Conservation (phyloP, 1,140 invertebrate genomes). For the Melanaphis sacchari region DNA sequence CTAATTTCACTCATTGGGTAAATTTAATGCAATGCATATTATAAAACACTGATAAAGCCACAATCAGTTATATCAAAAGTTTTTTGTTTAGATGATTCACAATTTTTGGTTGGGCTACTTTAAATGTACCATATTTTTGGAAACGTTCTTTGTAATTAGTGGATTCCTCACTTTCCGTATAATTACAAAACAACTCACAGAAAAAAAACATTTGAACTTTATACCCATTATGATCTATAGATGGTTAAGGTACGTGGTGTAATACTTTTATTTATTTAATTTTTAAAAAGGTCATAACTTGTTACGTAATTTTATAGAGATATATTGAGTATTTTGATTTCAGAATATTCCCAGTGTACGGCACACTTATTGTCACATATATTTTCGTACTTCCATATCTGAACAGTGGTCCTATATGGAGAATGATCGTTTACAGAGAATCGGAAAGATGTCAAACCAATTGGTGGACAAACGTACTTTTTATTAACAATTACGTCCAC, state of each 20-base stretch:
- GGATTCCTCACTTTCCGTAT: constrained; percentile 61
- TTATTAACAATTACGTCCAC: constrained; percentile 83
- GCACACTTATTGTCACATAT: constrained; percentile 73
- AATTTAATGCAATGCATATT: background rate
- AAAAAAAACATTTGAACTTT: constrained; percentile 60
- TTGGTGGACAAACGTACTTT: constrained; percentile 86
- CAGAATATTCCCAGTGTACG: constrained; percentile 75
- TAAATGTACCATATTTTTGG: constrained; percentile 65
- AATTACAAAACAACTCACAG: constrained; percentile 60
- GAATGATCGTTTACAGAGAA: constrained; percentile 68
- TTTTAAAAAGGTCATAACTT: background rate
- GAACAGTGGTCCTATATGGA: constrained; percentile 74
- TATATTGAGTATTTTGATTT: constrained; percentile 31
- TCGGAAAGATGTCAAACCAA: constrained; percentile 72
- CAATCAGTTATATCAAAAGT: background rate
- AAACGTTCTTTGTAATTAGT: constrained; percentile 65
- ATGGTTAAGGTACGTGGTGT: constrained; percentile 60
- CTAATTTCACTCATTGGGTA: constrained; percentile 15
- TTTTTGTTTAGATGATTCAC: constrained; percentile 34
- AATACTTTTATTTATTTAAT: background rate
- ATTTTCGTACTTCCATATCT: constrained; percentile 73
- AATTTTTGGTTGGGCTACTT: constrained; percentile 58
- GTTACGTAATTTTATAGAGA: background rate
- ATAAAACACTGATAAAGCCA: background rate
- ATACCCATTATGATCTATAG: constrained; percentile 60